Evolutionary conservation across 2,113 vertebrate species (phyloP).

Genomic region (Eonycteris spelaea): DNA sequence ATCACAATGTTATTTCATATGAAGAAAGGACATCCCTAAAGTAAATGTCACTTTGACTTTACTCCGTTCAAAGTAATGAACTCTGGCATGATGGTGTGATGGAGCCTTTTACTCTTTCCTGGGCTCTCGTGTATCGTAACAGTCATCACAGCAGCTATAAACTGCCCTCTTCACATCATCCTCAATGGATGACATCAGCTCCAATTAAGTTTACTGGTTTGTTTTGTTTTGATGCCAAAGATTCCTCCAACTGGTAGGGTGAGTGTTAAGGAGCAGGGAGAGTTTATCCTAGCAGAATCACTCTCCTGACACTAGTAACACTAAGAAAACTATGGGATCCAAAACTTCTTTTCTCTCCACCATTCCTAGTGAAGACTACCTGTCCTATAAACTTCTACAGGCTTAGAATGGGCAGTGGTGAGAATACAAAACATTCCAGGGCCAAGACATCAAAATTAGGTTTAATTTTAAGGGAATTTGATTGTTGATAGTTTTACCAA

Average conservation of each 20-base stretch:
- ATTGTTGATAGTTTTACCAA: neutral
- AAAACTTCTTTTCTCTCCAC: neutral
- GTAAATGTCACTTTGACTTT: constrained; percentile 14
- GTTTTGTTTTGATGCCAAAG: neutral
- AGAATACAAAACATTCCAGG: neutral
- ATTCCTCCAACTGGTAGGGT: neutral
- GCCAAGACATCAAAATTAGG: neutral
- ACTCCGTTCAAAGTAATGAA: neutral
- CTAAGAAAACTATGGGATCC: neutral
- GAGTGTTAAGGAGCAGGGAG: neutral
- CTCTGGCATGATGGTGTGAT: neutral
- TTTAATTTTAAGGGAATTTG: neutral
- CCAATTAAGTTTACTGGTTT: neutral
- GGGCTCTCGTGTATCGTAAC: neutral
- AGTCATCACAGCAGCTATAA: neutral
- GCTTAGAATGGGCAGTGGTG: neutral
- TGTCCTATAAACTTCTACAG: neutral
- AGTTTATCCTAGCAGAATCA: neutral
- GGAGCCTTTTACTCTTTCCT: neutral
- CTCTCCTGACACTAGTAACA: neutral
- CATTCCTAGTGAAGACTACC: neutral
- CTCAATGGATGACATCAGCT: neutral
- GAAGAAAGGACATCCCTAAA: neutral
- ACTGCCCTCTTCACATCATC: neutral
- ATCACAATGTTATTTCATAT: neutral